Conservation (phyloP, 2,797 vertebrate genomes). For the Esox masquinongy region DNA sequence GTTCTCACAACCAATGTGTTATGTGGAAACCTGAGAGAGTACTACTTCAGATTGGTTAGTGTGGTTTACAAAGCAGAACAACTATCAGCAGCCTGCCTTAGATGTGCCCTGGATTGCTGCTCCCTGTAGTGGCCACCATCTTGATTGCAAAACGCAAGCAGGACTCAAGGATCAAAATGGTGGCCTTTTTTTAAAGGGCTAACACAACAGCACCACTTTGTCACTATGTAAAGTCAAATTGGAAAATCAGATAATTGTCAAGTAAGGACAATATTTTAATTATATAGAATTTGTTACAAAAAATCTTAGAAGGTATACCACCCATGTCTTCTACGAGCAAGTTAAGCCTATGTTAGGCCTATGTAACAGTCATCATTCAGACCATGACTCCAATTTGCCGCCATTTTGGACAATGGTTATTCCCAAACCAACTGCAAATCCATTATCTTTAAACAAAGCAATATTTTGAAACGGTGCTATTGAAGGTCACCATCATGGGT, state of each 20-base stretch:
- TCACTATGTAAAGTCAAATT: neutral
- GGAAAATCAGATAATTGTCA: neutral
- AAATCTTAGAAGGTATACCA: neutral
- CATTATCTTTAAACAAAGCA: neutral
- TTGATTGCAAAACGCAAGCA: neutral
- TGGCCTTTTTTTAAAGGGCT: neutral
- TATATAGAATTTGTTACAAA: neutral
- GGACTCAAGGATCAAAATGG: neutral
- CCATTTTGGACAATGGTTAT: neutral
- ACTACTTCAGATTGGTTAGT: neutral
- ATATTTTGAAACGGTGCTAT: neutral
- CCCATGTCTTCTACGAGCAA: neutral
- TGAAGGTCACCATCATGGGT: neutral
- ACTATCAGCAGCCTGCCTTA: neutral
- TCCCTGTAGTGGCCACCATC: constrained; percentile 6
- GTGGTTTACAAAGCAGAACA: neutral
- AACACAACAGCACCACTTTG: neutral
- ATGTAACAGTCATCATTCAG: neutral
- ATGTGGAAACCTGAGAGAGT: neutral
- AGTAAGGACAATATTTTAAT: neutral
- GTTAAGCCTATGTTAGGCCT: neutral
- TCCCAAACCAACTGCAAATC: neutral
- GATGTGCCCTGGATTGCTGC: neutral
- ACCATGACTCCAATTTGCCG: neutral
- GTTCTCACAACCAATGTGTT: neutral